A percentile compares a stretch with the other conserved stretches of the same genome.
Conservation (phyloP, 92 coral and sea anemone species). For the Heliopora coerulea region DNA sequence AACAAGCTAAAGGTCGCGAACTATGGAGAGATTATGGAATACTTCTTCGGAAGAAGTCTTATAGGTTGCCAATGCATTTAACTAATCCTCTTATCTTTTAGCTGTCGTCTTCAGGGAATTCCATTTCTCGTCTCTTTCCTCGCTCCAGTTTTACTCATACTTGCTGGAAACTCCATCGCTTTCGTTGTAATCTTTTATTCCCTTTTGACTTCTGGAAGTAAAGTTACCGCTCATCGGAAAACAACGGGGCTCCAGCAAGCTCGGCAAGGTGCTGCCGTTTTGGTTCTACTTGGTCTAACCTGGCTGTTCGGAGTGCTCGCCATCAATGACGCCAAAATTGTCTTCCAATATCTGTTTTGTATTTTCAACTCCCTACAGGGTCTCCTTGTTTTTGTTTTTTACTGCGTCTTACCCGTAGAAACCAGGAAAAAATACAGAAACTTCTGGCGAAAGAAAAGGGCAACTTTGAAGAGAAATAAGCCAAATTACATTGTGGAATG, state of each 20-base stretch:
- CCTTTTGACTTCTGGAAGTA: conserved; percentile 22
- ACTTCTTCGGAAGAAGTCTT: neutral
- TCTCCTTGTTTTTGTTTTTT: conserved; percentile 49
- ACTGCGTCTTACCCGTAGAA: conserved; percentile 21
- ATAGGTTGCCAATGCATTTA: too few relatives aligned
- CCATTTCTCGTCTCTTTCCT: conserved; percentile 45
- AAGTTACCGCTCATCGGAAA: conserved; percentile 44
- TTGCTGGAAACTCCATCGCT: conserved; percentile 36
- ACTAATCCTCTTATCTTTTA: too few relatives aligned
- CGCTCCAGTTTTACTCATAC: conserved; percentile 43
- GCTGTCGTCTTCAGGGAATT: conserved; percentile 49
- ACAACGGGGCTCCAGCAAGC: conserved; percentile 43
- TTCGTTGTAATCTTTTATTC: conserved; percentile 35
- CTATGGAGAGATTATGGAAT: too few relatives aligned
- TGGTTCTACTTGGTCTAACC: conserved; percentile 52
- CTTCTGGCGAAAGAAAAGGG: neutral
- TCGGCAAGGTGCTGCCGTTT: conserved; percentile 48
- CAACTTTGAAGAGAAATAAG: too few relatives aligned
- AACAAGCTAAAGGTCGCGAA: too few relatives aligned
- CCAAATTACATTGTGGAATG: too few relatives aligned
- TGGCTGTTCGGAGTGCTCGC: conserved; percentile 57
- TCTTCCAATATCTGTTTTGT: conserved; percentile 54
- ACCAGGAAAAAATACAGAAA: conserved; percentile 19
- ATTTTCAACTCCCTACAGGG: conserved; percentile 59
- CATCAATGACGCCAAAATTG: conserved; percentile 40